Base-by-base conservation (phyloP, 1,140 invertebrate genomes). In the Temnothorax nylanderi region DNA sequence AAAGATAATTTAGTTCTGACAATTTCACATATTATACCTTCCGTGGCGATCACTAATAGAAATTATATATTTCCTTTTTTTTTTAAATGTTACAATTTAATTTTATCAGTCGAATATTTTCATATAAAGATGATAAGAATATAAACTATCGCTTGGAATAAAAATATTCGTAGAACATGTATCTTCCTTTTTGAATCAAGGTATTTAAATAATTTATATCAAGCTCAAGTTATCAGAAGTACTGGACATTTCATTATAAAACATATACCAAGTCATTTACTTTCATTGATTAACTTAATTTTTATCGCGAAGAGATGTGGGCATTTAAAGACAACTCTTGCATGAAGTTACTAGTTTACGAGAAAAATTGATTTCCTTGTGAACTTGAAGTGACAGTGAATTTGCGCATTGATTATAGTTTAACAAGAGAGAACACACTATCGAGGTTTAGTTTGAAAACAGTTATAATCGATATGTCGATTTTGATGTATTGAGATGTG, bases 391-490 rank as follows among this genome's bases (percentile, higher is more conserved):
- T 41, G 26, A 47, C 37, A 72, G 32, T 8, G 21, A 80, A 21
- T 72, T 82, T 60, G 41, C 54, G 26, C 8, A 84, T 84, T 75
- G 54, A 74, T 60, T 72, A 72, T 72, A 82, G 26, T 10, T 72
- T 72, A 82, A 84, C 44, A 44, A 60, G 18, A 18, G 18, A 47
- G 26, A 74, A 58, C 13, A 21, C 26, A 21, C 41, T 74, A 8
- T 47, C 10, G 41, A 37, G 32, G n/a, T 62, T 84, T 84, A 60
- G 69, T 74, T 84, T 49, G 54, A 75, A 49, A 84, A 84, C 80
- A 58, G 74, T 81, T 71, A 71, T 74, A 82, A 82, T 82, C 67
- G 80, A 62, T 75, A 75, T 72, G 69, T 84, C 54, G 41, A 75
- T 84, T 84, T 74, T 84, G 80, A 84, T 34, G 69, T 49, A 84